Evolutionary conservation across 1,140 invertebrate species (phyloP).

Genomic region (Zophobas atratus): DNA sequence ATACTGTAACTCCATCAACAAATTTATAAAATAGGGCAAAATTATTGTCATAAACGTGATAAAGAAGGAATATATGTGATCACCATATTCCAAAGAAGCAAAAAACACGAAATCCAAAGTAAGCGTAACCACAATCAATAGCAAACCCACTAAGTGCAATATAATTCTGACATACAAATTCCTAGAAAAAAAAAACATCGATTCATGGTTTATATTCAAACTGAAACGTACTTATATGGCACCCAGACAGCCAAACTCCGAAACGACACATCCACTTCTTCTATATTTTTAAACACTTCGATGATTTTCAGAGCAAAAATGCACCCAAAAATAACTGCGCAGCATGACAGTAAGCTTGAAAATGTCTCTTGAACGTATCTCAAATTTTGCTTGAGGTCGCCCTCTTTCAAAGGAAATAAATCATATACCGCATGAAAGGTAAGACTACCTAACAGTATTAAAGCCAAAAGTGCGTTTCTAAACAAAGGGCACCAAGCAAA

Average conservation of each 20-base stretch:
- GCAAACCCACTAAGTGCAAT: slow-evolving; percentile 9
- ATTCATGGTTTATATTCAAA: neutral
- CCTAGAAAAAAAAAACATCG: slow-evolving; percentile 40
- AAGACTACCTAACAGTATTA: slow-evolving; percentile 1
- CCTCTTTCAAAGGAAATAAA: neutral
- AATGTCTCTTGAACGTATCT: slow-evolving; percentile 45
- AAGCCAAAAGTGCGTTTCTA: slow-evolving; percentile 25
- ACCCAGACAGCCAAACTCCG: slow-evolving; percentile 50
- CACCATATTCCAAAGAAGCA: neutral
- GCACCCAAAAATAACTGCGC: slow-evolving; percentile 33
- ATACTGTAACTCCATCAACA: slow-evolving; percentile 53
- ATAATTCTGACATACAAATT: slow-evolving; percentile 27
- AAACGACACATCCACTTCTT: slow-evolving; percentile 53
- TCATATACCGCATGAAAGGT: slow-evolving; percentile 3
- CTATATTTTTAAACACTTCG: slow-evolving; percentile 47
- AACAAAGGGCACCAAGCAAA: slow-evolving; percentile 13
- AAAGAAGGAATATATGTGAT: slow-evolving; percentile 14
- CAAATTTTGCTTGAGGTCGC: slow-evolving; percentile 28
- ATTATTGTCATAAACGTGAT: slow-evolving; percentile 20
- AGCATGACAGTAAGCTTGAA: slow-evolving; percentile 17
- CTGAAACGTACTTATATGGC: slow-evolving; percentile 46
- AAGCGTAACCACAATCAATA: slow-evolving; percentile 1
- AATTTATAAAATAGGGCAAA: slow-evolving; percentile 44
- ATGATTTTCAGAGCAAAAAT: slow-evolving; percentile 50
- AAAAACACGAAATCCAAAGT: slow-evolving; percentile 16